A percentile compares a stretch with the other conserved stretches of the same genome.
Evolutionary conservation across 2,797 vertebrate genomes (phyloP).

Genomic region (Coregonus ussuriensis): DNA sequence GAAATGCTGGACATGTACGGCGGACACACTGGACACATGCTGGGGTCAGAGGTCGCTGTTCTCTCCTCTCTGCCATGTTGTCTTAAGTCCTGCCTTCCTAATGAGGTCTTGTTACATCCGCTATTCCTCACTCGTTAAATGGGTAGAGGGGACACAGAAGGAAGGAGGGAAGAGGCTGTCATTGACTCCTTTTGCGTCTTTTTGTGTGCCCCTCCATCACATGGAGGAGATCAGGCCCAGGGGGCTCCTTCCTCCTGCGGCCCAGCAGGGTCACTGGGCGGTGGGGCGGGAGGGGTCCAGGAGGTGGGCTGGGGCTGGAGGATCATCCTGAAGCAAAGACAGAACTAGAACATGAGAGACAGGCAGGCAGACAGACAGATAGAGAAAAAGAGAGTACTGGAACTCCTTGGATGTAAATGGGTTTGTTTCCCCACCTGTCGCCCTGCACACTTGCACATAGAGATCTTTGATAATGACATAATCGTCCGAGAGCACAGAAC

Average conservation of each 20-base stretch:
- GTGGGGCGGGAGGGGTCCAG: background rate
- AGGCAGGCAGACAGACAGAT: constrained; percentile 5
- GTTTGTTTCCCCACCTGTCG: constrained; percentile 60
- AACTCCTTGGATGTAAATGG: constrained; percentile 55
- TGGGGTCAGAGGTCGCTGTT: constrained; percentile 52
- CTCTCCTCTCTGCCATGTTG: constrained; percentile 55
- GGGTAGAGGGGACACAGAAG: constrained; percentile 40
- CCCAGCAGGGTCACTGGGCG: constrained; percentile 45
- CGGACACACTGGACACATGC: constrained; percentile 58
- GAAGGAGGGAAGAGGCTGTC: constrained; percentile 52
- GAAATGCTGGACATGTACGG: constrained; percentile 61
- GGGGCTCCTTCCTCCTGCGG: constrained; percentile 41
- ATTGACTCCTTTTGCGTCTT: constrained; percentile 50
- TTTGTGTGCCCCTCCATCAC: constrained; percentile 30
- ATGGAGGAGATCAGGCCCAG: constrained; percentile 38
- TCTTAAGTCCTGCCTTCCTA: constrained; percentile 56
- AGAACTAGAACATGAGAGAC: background rate
- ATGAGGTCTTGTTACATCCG: constrained; percentile 46
- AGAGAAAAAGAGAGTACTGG: constrained; percentile 34
- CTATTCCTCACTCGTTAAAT: constrained; percentile 39
- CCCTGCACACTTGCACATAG: constrained; percentile 9
- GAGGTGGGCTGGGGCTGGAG: constrained; percentile 11
- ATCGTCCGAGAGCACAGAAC: constrained; percentile 72
- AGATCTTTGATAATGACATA: constrained; percentile 74
- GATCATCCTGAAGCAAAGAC: background rate